phyloP scores from a whole-genome alignment of 64 coral and sea anemone species.

The Actinia tenebrosa region DNA sequence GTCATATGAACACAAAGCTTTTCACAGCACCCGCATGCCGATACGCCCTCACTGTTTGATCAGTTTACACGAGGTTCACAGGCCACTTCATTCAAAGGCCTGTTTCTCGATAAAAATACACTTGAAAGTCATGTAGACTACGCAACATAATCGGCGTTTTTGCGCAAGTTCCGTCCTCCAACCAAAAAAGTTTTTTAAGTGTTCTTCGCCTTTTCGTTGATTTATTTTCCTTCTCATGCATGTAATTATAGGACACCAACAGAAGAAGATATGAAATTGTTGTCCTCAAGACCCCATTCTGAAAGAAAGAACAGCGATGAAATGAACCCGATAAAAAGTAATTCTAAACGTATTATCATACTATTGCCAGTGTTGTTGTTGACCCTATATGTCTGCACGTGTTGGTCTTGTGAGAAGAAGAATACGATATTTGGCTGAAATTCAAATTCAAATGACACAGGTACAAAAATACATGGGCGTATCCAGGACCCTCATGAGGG shows the following conservation, averaged over 20 bases:
- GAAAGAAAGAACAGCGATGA: neutral
- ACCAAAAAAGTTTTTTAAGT: no score
- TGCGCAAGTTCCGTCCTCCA: no score
- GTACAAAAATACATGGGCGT: no score
- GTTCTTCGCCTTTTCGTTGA: neutral
- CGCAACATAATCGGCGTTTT: no score
- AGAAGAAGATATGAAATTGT: constrained; percentile 45
- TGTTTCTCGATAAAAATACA: neutral
- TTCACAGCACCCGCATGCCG: no score
- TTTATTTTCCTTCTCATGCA: neutral
- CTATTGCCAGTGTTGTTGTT: neutral
- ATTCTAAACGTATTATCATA: neutral
- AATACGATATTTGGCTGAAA: no score
- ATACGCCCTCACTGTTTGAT: neutral
- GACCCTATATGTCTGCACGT: neutral
- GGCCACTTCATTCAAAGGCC: neutral
- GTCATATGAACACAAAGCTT: no score
- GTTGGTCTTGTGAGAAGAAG: neutral
- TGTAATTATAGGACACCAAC: constrained; percentile 44
- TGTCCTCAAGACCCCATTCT: constrained; percentile 4
- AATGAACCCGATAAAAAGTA: neutral
- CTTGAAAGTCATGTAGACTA: no score
- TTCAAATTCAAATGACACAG: no score
- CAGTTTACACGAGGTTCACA: neutral
- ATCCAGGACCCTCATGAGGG: no score